Percentiles rank a stretch among this genome's conserved stretches.
These are phyloP conservation scores for Etheostoma nigrum DNA, from an alignment of 2,797 vertebrate genomes.

Conservation along the genomic window DNA sequence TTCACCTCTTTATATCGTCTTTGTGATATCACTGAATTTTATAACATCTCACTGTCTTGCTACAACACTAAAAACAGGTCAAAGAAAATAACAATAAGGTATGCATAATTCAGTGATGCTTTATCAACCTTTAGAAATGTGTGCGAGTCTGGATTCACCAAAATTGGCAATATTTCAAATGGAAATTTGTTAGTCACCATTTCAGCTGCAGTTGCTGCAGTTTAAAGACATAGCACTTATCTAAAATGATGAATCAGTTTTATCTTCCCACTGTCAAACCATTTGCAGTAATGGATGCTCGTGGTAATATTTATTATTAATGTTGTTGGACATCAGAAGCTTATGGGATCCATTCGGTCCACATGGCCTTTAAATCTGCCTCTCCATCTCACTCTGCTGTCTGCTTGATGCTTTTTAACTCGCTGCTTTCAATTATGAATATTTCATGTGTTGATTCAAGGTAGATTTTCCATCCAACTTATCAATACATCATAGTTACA, in stretches of 20 bases:
- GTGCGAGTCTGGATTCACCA: background rate
- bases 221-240: constrained; percentile 34
- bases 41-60: background rate
- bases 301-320: constrained; percentile 65
- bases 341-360: constrained; percentile 56
- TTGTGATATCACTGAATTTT: background rate
- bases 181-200: constrained; percentile 14
- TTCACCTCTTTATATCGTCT: constrained; percentile 17
- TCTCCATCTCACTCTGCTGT: constrained; percentile 38
- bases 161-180: constrained; percentile 31
- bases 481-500: constrained; percentile 47
- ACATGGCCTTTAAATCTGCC: constrained; percentile 49
- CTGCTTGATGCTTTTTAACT: constrained; percentile 36
- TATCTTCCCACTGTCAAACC: constrained; percentile 42
- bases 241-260: constrained; percentile 58
- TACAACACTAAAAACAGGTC: background rate
- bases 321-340: constrained; percentile 44
- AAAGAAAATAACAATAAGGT: background rate
- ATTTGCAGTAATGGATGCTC: constrained; percentile 41
- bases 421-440: constrained; percentile 47
- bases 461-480: constrained; percentile 30
- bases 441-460: constrained; percentile 40
- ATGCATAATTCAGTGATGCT: constrained; percentile 14
- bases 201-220: constrained; percentile 4
- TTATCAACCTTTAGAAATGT: constrained; percentile 5